Evolutionary conservation across 2,113 vertebrate species (phyloP).

Genomic region (Rhinoderma darwinii): DNA sequence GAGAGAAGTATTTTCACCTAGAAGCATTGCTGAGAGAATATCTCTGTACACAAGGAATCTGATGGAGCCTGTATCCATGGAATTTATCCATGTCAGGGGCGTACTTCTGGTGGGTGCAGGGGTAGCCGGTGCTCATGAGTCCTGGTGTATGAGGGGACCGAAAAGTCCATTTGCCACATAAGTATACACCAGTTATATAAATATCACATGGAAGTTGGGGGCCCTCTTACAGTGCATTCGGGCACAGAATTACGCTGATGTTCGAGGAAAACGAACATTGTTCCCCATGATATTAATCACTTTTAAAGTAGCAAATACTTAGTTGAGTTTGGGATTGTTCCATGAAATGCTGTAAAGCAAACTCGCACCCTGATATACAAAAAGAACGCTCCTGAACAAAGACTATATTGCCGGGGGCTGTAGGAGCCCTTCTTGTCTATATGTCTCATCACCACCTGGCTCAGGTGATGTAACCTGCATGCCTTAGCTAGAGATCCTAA

Average conservation of each 20-base stretch:
- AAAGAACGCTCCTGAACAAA: conserved; percentile 17
- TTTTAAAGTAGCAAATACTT: neutral
- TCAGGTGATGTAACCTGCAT: conserved; percentile 20
- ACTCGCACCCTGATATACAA: neutral
- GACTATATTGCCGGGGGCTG: conserved; percentile 25
- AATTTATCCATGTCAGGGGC: neutral
- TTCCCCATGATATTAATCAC: neutral
- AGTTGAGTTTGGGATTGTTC: neutral
- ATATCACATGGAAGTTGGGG: neutral
- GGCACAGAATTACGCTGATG: neutral
- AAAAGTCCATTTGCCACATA: neutral
- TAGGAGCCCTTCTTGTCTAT: conserved; percentile 12
- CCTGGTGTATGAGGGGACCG: neutral
- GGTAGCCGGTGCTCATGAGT: neutral
- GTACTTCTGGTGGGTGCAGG: neutral
- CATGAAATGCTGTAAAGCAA: neutral
- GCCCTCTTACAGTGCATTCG: neutral
- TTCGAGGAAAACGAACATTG: neutral
- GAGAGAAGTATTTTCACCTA: too few species aligned
- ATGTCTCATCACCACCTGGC: conserved; percentile 30
- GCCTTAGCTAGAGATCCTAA: conserved; percentile 46
- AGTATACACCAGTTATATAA: neutral
- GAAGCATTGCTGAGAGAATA: too few species aligned
- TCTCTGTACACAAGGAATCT: too few species aligned
- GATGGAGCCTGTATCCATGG: too few species aligned